Conservation (phyloP, 92 coral and sea anemone genomes). For the Pocillopora grandis region DNA sequence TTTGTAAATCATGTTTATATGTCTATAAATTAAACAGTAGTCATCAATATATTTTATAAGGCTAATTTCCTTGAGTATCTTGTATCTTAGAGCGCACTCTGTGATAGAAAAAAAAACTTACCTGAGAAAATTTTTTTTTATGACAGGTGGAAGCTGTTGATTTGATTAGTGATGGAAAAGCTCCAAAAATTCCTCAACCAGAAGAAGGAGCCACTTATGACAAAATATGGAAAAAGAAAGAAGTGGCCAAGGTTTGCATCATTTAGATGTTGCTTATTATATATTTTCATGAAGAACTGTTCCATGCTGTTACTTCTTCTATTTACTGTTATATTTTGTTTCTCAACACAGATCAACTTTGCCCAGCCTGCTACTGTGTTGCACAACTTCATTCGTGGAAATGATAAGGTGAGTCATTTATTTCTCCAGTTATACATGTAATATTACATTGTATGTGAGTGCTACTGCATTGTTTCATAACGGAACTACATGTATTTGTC, state of each 20-base stretch:
- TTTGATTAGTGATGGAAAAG: constrained; percentile 87
- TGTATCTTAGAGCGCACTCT: too few species aligned
- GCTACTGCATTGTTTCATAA: too few species aligned
- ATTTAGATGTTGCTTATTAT: neutral
- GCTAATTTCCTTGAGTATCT: too few species aligned
- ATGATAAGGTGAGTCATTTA: constrained; percentile 73
- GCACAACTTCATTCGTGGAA: constrained; percentile 95
- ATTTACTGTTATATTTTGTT: neutral
- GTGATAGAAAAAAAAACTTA: neutral
- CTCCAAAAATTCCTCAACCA: constrained; percentile 85
- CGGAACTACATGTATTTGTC: neutral
- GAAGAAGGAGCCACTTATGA: constrained; percentile 99
- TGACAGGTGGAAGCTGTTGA: constrained; percentile 95
- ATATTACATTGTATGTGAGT: too few species aligned
- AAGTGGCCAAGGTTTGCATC: constrained; percentile 81
- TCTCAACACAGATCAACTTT: constrained; percentile 74
- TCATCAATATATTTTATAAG: too few species aligned
- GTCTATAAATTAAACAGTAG: too few species aligned
- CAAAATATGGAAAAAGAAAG: constrained; percentile 98
- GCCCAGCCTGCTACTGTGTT: constrained; percentile 70
- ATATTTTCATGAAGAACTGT: neutral
- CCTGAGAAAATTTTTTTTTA: neutral
- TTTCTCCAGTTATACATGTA: neutral
- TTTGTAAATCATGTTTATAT: too few species aligned
- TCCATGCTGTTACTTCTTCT: neutral